Evolutionary conservation across 2,797 vertebrate genomes (phyloP).

Genomic region (Myioborus melanocephalus): DNA sequence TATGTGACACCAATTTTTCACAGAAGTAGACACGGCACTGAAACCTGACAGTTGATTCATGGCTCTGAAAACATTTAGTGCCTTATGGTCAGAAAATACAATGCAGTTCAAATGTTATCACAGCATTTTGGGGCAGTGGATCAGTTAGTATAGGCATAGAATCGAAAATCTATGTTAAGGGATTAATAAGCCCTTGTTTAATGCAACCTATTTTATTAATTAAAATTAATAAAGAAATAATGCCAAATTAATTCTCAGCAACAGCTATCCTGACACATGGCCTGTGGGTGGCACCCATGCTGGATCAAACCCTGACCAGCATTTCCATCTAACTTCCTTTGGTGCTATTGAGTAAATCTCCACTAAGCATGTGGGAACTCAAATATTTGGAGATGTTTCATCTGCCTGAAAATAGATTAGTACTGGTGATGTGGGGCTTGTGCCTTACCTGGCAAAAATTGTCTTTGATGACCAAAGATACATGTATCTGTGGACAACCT

Average conservation of each 20-base stretch:
- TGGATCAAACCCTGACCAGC: not conserved
- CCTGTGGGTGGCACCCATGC: not conserved
- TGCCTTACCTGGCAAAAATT: not conserved
- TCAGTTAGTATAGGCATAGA: not conserved
- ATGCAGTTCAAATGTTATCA: not conserved
- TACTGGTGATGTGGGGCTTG: not conserved
- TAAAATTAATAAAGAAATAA: not conserved
- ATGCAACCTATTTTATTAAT: not conserved
- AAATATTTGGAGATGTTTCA: not conserved
- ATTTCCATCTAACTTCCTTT: not conserved
- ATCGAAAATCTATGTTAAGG: not conserved
- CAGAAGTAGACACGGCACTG: not conserved
- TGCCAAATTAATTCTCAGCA: not conserved
- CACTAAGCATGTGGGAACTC: not conserved
- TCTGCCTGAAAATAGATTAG: not conserved
- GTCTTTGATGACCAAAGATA: not conserved
- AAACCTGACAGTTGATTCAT: not conserved
- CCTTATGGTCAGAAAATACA: not conserved
- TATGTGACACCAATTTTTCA: not conserved
- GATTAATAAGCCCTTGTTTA: not conserved
- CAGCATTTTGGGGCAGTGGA: not conserved
- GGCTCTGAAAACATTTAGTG: not conserved
- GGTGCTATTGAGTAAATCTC: not conserved
- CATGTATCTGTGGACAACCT: fast-evolving
- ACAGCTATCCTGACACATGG: fast-evolving